Base-by-base conservation (phyloP, 1,140 invertebrate genomes). In the Himalopsyche phryganea region DNA sequence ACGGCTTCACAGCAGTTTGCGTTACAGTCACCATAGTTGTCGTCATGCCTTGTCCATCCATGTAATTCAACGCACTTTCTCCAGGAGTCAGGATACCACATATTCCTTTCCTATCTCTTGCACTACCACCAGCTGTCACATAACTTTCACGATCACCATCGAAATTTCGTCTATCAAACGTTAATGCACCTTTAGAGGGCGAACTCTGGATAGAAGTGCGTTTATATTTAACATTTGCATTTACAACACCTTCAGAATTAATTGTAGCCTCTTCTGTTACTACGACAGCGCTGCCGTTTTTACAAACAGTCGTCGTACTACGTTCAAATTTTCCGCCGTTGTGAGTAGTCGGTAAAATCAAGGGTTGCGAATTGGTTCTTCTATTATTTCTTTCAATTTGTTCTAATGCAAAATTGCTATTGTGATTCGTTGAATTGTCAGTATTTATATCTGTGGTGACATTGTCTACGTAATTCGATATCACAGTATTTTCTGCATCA, bases 211-310 rank as follows among this genome's bases (percentile, higher is more conserved):
- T 69, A 7, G 72, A 69, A 19, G 72, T 73, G 48, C 73, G 67
- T 58, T 75, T 72, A 53, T 74, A 73, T 60, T 67, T 73, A 13
- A 76, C 60, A 47, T 73, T 75, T 4, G 74, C 70, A 19, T 63
- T 68, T 13, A 68, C 68, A 54, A 68, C 72, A 2, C 72, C 72
- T 54, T 78, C 72, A 5, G 69, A 72, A 17, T 67, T 71, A 32
- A 76, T 72, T 18, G 73, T 71, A 2, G 71, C 73, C 58, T 75
- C 69, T 56, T 76, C 75, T 0, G 73, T 75, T 11, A 77, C 70
- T 20, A 76, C 57, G 17, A 70, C 71, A 10, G 71, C 73, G 60
- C 67, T 73, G 44, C 67, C 73, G 11, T 72, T 76, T 55, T 67
- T 71, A 58, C 73, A 71, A 2, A 76, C 66, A 9, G 69, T 72